A percentile compares a stretch with the other conserved stretches of the same genome.
phyloP scores from a whole-genome alignment of 2,797 vertebrate species.

The Micrastur ruficollis region DNA sequence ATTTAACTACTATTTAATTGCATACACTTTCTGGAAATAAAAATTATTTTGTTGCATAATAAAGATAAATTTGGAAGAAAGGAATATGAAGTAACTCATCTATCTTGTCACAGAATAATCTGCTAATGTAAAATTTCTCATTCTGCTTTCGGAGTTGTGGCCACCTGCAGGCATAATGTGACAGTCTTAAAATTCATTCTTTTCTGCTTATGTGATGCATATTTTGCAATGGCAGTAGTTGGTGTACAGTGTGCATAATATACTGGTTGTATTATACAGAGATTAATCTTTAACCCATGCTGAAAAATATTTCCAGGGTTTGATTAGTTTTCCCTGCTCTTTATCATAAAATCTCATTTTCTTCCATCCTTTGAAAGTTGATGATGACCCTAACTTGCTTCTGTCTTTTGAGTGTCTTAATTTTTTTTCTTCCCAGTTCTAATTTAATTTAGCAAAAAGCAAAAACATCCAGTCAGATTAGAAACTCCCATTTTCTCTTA shows the following conservation, averaged over 20 bases:
- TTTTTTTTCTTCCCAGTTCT: neutral
- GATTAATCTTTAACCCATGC: neutral
- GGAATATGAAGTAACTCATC: neutral
- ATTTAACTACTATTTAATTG: neutral
- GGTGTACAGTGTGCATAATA: neutral
- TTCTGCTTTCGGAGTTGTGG: neutral
- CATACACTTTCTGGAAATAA: neutral
- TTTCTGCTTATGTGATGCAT: neutral
- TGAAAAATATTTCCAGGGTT: neutral
- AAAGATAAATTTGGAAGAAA: neutral
- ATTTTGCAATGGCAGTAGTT: neutral
- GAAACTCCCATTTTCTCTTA: neutral
- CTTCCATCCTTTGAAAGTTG: neutral
- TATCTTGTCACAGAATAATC: neutral
- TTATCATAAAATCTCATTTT: neutral
- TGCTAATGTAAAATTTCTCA: neutral
- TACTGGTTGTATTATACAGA: neutral
- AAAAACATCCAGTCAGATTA: neutral
- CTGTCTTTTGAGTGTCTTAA: neutral
- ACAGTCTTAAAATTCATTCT: neutral
- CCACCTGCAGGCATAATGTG: neutral
- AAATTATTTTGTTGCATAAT: neutral
- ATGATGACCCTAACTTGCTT: neutral
- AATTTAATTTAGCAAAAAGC: neutral
- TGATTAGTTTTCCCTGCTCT: neutral